These are phyloP conservation scores for Drosophila bunnanda DNA, from an alignment of 2,888 invertebrate species.

Conservation along the genomic window DNA sequence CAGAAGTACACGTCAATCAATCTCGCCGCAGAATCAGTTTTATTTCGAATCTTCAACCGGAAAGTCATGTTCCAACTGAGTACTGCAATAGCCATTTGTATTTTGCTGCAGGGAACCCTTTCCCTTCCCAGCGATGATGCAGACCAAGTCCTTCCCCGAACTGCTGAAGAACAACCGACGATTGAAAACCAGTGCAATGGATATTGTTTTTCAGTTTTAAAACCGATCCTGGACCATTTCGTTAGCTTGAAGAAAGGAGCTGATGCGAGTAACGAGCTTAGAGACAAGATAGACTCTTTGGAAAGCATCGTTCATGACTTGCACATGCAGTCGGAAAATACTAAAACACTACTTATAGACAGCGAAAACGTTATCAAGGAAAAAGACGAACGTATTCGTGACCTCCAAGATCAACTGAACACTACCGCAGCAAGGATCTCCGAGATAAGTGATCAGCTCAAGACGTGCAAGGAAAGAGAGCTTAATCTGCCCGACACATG, in stretches of 20 bases:
- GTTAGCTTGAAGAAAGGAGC: not conserved
- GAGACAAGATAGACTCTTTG: not conserved
- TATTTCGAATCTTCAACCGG: too few species aligned
- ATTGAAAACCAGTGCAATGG: not conserved
- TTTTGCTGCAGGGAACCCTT: not conserved
- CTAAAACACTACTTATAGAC: not conserved
- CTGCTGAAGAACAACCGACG: not conserved
- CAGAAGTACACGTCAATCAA: not conserved
- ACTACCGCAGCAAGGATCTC: not conserved
- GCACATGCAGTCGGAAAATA: not conserved
- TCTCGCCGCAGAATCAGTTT: not conserved
- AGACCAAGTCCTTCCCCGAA: not conserved
- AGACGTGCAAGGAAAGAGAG: not conserved
- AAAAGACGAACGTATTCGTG: not conserved
- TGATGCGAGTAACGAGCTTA: not conserved
- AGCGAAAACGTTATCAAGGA: not conserved
- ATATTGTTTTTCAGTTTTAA: constrained; percentile 10
- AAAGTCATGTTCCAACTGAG: not conserved
- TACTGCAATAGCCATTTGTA: not conserved
- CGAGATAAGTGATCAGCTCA: not conserved
- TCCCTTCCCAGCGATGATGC: not conserved
- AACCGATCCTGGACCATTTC: constrained; percentile 4
- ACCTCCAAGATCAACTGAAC: not conserved
- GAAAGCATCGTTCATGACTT: not conserved
- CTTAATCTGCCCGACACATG: not conserved